A percentile compares a stretch with the other conserved stretches of the same genome.
Conservation (phyloP, 2,113 vertebrate genomes). For the Grantiella picta region DNA sequence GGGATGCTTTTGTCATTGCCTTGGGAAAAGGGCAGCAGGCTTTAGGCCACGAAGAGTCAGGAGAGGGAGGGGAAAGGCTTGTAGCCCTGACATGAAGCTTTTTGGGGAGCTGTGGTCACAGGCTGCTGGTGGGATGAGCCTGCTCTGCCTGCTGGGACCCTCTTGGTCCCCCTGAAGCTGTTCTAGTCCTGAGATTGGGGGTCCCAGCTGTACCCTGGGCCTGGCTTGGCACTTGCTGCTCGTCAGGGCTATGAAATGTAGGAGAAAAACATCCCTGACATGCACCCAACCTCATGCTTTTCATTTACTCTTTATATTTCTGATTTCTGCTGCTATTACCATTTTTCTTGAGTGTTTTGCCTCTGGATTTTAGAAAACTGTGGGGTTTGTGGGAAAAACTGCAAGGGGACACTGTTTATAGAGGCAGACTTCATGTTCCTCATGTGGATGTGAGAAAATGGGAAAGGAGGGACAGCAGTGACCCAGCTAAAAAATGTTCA, state of each 20-base stretch:
- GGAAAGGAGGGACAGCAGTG: not conserved
- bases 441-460: not conserved
- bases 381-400: not conserved
- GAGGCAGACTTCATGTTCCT: not conserved
- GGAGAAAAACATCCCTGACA: not conserved
- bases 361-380: not conserved
- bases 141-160: not conserved
- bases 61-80: not conserved
- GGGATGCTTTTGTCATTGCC: not conserved
- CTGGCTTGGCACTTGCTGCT: not conserved
- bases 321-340: not conserved
- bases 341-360: not conserved
- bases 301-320: not conserved
- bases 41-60: not conserved
- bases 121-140: not conserved
- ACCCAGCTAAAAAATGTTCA: not conserved
- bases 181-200: rapidly evolving
- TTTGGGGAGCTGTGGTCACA: not conserved
- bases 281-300: rapidly evolving
- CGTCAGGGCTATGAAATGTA: not conserved
- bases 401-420: rapidly evolving
- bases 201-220: not conserved
- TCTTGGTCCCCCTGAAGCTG: not conserved
- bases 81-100: rapidly evolving
- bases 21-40: not conserved